Conservation (phyloP, 2,113 vertebrate genomes). For the Onychostruthus taczanowskii region DNA sequence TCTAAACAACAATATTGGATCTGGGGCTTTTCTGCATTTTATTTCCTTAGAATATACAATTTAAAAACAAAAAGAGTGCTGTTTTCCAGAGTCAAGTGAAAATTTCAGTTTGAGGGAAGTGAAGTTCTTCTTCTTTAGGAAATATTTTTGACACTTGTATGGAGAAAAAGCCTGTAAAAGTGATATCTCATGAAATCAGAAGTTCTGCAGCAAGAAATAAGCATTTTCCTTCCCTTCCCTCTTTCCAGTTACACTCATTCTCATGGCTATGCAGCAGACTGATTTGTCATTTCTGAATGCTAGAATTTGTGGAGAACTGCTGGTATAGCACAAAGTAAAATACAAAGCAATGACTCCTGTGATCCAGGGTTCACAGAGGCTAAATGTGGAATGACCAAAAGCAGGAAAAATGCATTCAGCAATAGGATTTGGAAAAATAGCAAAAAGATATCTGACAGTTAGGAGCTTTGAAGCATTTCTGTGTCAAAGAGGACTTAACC, state of each 20-base stretch:
- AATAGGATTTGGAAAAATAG: background rate
- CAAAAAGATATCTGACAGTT: background rate
- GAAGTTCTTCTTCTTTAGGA: background rate
- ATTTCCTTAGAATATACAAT: background rate
- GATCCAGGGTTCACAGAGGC: background rate
- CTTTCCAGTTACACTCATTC: background rate
- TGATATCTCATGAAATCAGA: background rate
- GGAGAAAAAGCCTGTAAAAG: background rate
- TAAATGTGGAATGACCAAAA: background rate
- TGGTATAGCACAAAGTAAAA: background rate
- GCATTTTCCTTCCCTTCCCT: background rate
- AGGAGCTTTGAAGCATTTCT: background rate
- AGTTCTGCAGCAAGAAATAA: background rate
- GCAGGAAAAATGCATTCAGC: background rate
- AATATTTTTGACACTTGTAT: background rate
- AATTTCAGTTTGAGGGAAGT: background rate
- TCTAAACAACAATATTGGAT: background rate
- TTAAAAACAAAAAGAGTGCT: background rate
- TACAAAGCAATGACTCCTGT: background rate
- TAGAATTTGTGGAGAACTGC: background rate
- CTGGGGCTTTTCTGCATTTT: background rate
- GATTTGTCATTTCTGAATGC: background rate
- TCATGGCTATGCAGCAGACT: background rate
- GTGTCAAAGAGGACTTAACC: constrained; percentile 3
- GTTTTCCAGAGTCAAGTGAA: background rate